These are phyloP conservation scores for Heterocephalus glaber DNA, from an alignment of 2,113 vertebrate genomes.

Conservation along the genomic window DNA sequence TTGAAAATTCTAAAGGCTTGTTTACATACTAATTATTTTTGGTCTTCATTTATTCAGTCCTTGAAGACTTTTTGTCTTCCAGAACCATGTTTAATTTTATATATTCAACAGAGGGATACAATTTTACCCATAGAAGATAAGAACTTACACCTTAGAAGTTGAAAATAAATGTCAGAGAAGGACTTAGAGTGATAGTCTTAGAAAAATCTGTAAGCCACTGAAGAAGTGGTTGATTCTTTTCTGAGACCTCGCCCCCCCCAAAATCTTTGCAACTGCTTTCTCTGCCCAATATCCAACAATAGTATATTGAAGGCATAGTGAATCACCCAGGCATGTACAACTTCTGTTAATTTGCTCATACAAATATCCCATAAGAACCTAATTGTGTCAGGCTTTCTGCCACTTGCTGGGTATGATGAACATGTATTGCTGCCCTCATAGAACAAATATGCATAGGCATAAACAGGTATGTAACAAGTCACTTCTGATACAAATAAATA, in stretches of 20 bases:
- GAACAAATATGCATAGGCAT: background rate
- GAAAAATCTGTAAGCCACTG: background rate
- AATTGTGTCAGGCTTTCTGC: background rate
- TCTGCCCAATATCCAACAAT: background rate
- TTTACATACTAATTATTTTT: constrained; percentile 39
- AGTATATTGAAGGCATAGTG: background rate
- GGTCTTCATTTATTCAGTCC: constrained; percentile 32
- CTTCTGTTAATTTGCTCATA: background rate
- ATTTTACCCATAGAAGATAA: constrained; percentile 29
- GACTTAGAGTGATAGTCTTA: constrained; percentile 30
- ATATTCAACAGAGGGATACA: background rate
- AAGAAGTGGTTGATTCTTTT: background rate
- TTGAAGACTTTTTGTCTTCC: constrained; percentile 58
- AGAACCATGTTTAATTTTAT: constrained; percentile 54
- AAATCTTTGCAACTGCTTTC: background rate
- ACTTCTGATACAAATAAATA: background rate
- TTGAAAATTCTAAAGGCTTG: constrained; percentile 18
- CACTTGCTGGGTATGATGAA: background rate
- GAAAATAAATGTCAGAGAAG: constrained; percentile 10
- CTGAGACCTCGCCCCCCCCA: background rate
- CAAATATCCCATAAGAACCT: background rate
- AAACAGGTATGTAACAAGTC: background rate
- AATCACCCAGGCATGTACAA: background rate
- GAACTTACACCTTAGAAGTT: background rate
- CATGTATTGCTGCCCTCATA: background rate